Evolutionary conservation across 2,113 vertebrate species (phyloP), one percentile per base, ranked within the genome.

Genomic region (Dasyprocta punctata): DNA sequence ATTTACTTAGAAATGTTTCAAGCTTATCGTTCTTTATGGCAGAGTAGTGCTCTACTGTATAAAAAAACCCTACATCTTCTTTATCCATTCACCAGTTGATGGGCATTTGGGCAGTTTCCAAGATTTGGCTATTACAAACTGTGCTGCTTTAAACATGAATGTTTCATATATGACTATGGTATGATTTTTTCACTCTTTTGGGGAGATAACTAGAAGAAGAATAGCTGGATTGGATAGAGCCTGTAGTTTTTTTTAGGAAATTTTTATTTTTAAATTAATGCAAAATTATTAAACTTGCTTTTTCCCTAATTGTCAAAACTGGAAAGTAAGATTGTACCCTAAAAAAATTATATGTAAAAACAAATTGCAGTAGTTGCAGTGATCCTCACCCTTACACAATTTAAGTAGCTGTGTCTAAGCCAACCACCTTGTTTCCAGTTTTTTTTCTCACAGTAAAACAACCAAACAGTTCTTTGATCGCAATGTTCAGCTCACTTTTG

Each of bases 221-320:
- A 20, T 38, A 20, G 36, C 36, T 69, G 36, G 7, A 7, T 69
- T 8, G 6, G 38, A 20, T 69, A 19, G 67, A 38, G 20, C 36
- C 67, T 69, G 7, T 20, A 20, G 17, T 9, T n/a, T 69, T 67
- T 67, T n/a, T n/a, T 4, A 19, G 67, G 33, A 92, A 88, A 58
- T 92, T 91, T 90, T 33, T 1, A 20, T 89, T 92, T 85, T 52
- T 65, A 36, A 52, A 73, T 86, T 84, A 90, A 17, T 85, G 12
- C 13, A 65, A 81, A 85, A 4, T 75, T 56, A 71, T 47, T 77
- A 94, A 95, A 58, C 38, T 52, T 28, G 38, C 33, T 52, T 92
- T 90, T 93, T 17, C 77, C 38, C 3, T 86, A 38, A 58, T 89
- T 86, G 85, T 33, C 38, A 75, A 94, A 96, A 91, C 75, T 91